These are phyloP conservation scores for Tyto alba DNA, from an alignment of 2,113 vertebrate genomes.

Conservation along the genomic window DNA sequence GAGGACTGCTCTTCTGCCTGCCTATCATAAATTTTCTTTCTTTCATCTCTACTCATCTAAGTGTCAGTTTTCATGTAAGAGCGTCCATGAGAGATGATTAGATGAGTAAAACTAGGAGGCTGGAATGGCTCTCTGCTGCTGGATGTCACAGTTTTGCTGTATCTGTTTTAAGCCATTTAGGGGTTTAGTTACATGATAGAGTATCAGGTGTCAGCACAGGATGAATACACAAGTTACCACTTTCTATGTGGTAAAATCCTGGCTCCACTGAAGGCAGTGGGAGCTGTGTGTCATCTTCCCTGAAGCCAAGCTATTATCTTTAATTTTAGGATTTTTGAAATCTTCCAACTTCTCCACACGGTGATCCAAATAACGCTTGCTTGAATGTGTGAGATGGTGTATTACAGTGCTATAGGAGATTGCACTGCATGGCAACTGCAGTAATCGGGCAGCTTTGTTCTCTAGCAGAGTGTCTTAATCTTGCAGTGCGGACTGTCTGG, in stretches of 20 bases:
- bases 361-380: background rate
- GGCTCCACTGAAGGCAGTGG: background rate
- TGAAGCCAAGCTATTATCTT: background rate
- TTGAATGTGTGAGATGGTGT: background rate
- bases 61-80: background rate
- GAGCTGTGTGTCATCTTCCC: background rate
- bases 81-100: background rate
- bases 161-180: background rate
- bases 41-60: background rate
- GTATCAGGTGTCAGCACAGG: background rate
- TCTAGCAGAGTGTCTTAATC: background rate
- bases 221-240: background rate
- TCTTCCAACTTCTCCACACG: background rate
- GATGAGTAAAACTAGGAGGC: background rate
- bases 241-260: background rate
- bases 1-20: background rate
- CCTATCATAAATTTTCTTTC: background rate
- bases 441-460: rapidly evolving
- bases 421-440: background rate
- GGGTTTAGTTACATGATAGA: background rate
- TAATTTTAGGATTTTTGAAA: background rate
- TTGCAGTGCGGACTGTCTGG: background rate
- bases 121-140: background rate
- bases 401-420: background rate
- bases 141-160: background rate